Percentiles rank a stretch among this genome's conserved stretches.
These are phyloP conservation scores for Montifringilla adamsi DNA, from an alignment of 2,113 vertebrate genomes.

Conservation along the genomic window DNA sequence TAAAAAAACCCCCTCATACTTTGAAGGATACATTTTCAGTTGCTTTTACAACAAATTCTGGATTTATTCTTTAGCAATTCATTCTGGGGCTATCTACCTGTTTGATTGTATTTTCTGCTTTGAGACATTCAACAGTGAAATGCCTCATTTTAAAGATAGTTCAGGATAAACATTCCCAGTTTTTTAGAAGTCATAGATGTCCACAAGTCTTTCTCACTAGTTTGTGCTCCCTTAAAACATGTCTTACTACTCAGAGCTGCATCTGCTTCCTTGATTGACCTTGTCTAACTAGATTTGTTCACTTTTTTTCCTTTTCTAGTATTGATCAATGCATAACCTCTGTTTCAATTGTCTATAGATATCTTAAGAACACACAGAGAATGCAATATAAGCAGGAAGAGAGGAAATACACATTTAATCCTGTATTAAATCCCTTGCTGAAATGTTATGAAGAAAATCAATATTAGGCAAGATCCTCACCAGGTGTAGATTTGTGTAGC, in stretches of 20 bases:
- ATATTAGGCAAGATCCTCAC: background rate
- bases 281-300: background rate
- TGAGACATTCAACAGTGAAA: background rate
- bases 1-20: background rate
- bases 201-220: background rate
- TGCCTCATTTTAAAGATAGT: background rate
- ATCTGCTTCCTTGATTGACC: background rate
- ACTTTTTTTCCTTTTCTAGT: background rate
- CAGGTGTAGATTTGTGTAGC: background rate
- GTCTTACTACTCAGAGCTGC: background rate
- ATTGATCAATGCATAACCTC: background rate
- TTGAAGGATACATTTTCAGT: background rate
- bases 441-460: background rate
- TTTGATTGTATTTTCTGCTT: background rate
- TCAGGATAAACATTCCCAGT: background rate
- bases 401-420: constrained; percentile 15
- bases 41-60: background rate
- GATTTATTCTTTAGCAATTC: background rate
- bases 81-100: background rate
- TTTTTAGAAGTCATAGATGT: background rate
- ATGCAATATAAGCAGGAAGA: background rate
- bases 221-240: background rate
- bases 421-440: background rate
- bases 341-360: background rate
- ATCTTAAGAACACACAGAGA: background rate